Base-by-base conservation (phyloP, 2,797 vertebrate species). In the Cossypha caffra region DNA sequence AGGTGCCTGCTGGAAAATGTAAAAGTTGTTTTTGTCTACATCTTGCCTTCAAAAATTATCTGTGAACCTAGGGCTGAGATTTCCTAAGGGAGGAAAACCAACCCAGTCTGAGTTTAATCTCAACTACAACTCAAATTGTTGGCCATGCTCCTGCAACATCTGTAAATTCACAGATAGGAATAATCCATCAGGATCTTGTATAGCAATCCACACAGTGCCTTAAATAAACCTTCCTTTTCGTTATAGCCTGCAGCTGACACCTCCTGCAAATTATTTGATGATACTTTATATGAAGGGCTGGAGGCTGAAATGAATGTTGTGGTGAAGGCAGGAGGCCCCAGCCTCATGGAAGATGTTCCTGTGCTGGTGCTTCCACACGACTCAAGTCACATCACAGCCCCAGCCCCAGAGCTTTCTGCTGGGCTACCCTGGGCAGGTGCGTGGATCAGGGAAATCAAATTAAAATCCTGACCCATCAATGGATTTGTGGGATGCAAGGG, bases 41-140 rank as follows among this genome's bases (percentile, higher is more conserved):
- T 80, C 47, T 91, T 83, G 50, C 69, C 66, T 75, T 80, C 50
- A 45, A 87, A 91, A 94, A 81, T 74, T 75, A 28, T 31, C 61
- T 55, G 80, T 86, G 88, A 78, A 59, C 67, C 67, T 73, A 52
- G 35, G 25, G 59, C 69, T 96, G 92, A 92, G 88, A 95, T 94
- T 95, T 95, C 89, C 96, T 90, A 15, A 51, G 87, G 92, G 94
- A 94, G 61, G 50, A 85, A 91, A 94, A 92, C 54, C 92, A 91
- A 52, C 87, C 40, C 79, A 59, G 87, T 14, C 73, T 62, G 81
- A 90, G 69, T 96, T 95, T 94, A 96, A 96, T 95, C 93, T 96
- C 88, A 91, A 93, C 81, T 96, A n/a, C n/a, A 97, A 96, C 96
- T 87, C 91, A 92, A 95, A 96, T 90, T 86, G 90, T 95, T 96